Percentiles rank a stretch among this genome's conserved stretches.
Evolutionary conservation across 2,797 vertebrate species (phyloP).

Genomic region (Semotilus atromaculatus): DNA sequence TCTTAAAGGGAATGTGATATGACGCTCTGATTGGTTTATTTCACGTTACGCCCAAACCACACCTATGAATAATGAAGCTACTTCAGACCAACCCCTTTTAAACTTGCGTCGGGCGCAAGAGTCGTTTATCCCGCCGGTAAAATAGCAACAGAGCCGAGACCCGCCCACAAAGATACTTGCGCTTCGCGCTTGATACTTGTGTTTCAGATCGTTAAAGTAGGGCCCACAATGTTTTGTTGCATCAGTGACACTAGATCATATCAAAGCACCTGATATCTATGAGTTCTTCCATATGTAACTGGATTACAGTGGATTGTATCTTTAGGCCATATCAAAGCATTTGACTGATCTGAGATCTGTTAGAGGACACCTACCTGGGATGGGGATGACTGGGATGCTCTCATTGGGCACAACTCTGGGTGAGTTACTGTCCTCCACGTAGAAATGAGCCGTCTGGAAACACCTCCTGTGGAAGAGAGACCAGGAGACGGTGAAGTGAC

Average conservation of each 20-base stretch:
- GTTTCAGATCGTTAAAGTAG: no score
- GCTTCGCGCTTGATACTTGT: no score
- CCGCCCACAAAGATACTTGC: no score
- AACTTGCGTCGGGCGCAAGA: no score
- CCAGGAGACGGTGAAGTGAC: not conserved
- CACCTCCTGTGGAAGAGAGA: slow-evolving; percentile 83
- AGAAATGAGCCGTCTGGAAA: slow-evolving; percentile 95
- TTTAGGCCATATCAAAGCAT: not conserved
- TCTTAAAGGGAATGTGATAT: no score
- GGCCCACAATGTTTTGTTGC: not conserved
- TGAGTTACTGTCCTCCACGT: slow-evolving; percentile 92
- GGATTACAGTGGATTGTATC: not conserved
- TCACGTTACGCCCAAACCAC: no score
- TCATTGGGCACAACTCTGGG: slow-evolving; percentile 91
- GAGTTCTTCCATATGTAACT: not conserved
- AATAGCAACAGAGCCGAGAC: no score
- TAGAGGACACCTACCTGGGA: slow-evolving; percentile 84
- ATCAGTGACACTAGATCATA: not conserved
- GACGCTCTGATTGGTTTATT: no score
- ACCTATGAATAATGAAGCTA: no score
- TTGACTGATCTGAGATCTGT: slow-evolving; percentile 13
- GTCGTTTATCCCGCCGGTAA: no score
- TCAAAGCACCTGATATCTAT: not conserved
- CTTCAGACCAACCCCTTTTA: no score
- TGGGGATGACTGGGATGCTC: slow-evolving; percentile 87